These are phyloP conservation scores for Pseudococcus viburni DNA, from an alignment of 2,888 invertebrate genomes.

Conservation along the genomic window DNA sequence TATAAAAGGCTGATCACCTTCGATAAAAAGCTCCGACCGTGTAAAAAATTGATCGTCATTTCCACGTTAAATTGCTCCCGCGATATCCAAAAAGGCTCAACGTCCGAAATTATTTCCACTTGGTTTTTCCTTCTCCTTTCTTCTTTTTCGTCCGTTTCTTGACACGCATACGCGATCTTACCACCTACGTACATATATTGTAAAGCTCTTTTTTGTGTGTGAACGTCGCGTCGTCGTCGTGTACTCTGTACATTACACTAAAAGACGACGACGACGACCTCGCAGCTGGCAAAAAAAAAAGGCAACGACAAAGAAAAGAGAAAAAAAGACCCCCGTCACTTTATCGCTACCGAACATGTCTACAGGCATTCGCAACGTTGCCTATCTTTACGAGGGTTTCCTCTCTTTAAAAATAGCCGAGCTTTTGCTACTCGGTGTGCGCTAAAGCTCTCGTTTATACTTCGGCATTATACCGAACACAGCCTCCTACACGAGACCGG, in stretches of 20 bases:
- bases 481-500: neutral
- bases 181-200: neutral
- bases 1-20: conserved; percentile 36
- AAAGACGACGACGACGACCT: neutral
- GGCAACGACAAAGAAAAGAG: neutral
- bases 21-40: conserved; percentile 46
- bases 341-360: neutral
- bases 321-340: neutral
- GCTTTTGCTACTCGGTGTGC: neutral
- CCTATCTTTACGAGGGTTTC: neutral
- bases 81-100: conserved; percentile 44
- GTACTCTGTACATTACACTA: neutral
- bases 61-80: conserved; percentile 39
- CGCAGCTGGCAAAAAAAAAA: neutral
- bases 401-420: conserved; percentile 4
- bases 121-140: neutral
- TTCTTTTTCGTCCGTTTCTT: neutral
- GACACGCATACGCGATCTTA: neutral
- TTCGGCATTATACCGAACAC: neutral
- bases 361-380: neutral
- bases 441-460: neutral
- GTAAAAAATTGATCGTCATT: conserved; percentile 47
- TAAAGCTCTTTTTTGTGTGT: neutral
- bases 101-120: conserved; percentile 47
- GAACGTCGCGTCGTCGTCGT: neutral